A percentile compares a stretch with the other conserved stretches of the same genome.
These are phyloP conservation scores for Loxodonta africana DNA, from an alignment of 2,113 vertebrate species.

Conservation along the genomic window DNA sequence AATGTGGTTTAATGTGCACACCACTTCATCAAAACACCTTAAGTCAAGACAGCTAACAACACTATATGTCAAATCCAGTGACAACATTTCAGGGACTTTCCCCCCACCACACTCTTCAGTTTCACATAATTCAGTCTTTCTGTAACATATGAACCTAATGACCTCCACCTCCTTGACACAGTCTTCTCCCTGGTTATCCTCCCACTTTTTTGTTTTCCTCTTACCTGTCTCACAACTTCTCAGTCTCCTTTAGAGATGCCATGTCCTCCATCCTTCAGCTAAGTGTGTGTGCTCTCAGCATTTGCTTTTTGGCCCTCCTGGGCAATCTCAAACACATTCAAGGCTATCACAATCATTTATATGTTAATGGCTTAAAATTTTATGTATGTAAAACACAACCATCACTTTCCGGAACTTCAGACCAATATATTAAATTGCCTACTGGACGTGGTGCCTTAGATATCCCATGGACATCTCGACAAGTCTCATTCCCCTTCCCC, in stretches of 20 bases:
- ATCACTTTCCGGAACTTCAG: background rate
- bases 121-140: background rate
- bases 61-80: background rate
- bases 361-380: background rate
- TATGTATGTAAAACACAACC: background rate
- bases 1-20: too few species aligned
- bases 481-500: accelerated
- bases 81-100: background rate
- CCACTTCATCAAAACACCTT: background rate
- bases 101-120: background rate
- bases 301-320: background rate
- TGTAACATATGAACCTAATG: accelerated
- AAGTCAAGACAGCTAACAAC: background rate
- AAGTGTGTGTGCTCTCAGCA: background rate
- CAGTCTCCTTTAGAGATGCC: accelerated
- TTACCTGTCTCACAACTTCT: accelerated
- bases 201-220: background rate
- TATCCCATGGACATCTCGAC: too few species aligned
- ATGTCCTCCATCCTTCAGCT: background rate
- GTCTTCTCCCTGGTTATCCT: accelerated
- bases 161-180: background rate
- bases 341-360: background rate
- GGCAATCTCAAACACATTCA: background rate
- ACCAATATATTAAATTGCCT: background rate
- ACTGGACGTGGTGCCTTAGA: too few species aligned